A percentile compares a stretch with the other conserved stretches of the same genome.
These are phyloP conservation scores for Temnothorax rugatulus DNA, from an alignment of 2,888 invertebrate species.

Conservation along the genomic window DNA sequence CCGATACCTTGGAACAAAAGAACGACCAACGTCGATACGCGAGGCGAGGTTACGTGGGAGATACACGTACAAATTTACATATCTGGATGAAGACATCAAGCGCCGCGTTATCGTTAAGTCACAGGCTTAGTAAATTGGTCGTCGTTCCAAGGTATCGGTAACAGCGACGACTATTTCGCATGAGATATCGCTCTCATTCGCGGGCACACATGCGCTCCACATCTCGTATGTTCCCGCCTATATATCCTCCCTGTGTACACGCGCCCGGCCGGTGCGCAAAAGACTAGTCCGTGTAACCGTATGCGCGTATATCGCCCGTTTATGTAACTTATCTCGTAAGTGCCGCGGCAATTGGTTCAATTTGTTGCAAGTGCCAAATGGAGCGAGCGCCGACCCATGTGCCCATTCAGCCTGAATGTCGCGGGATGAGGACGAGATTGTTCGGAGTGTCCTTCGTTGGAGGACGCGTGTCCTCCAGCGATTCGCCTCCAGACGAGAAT, in stretches of 20 bases:
- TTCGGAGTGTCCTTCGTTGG: constrained; percentile 29
- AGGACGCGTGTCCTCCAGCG: constrained; percentile 14
- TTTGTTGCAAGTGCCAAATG: constrained; percentile 61
- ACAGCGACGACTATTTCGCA: constrained; percentile 19
- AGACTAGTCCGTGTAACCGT: constrained; percentile 49
- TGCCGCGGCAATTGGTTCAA: constrained; percentile 70
- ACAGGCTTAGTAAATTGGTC: constrained; percentile 4
- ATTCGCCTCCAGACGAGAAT: not conserved
- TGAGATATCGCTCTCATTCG: constrained; percentile 34
- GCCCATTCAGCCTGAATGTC: constrained; percentile 55
- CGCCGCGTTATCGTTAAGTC: not conserved
- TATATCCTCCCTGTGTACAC: not conserved
- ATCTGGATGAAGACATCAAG: constrained; percentile 1
- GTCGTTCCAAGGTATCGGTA: not conserved
- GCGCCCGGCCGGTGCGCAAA: constrained; percentile 45
- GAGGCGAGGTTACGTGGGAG: not conserved
- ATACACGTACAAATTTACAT: constrained; percentile 18
- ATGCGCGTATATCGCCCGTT: constrained; percentile 44
- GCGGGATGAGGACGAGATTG: constrained; percentile 57
- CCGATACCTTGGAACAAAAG: not conserved
- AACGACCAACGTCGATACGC: not conserved
- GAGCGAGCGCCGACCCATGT: constrained; percentile 21
- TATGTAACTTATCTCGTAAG: constrained; percentile 73
- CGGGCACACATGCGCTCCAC: constrained; percentile 17
- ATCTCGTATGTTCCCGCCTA: not conserved